Conservation (phyloP, 2,113 vertebrate genomes). For the Isichthys henryi region DNA sequence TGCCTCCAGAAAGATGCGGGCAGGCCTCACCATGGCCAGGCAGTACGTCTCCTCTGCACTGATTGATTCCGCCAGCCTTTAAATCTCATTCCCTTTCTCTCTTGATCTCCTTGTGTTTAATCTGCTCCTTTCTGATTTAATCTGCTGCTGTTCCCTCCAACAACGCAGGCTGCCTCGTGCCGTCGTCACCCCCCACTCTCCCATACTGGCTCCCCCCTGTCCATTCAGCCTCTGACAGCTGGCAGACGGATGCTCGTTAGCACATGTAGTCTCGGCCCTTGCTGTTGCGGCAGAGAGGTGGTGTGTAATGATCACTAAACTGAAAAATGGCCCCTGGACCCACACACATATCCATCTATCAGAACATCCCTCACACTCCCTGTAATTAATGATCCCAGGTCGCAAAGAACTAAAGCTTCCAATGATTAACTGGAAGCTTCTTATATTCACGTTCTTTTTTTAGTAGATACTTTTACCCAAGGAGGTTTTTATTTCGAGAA, state of each 20-base stretch:
- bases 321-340: not conserved
- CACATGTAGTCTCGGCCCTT: not conserved
- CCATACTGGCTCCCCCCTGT: not conserved
- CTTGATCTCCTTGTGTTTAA: not conserved
- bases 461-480: not conserved
- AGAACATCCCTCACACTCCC: not conserved
- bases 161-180: no score
- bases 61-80: not conserved
- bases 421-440: not conserved
- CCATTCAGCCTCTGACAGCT: not conserved
- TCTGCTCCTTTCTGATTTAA: not conserved
- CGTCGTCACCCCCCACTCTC: not conserved
- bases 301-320: not conserved
- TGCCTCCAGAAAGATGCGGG: not conserved
- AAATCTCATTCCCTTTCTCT: not conserved
- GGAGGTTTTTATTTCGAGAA: not conserved
- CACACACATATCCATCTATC: not conserved
- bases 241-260: not conserved
- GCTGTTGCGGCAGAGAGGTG: not conserved
- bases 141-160: not conserved
- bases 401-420: not conserved
- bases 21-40: not conserved
- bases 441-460: not conserved
- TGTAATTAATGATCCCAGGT: not conserved
- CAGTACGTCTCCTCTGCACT: not conserved